phyloP scores from a whole-genome alignment of 2,797 vertebrate species.

The Lagocephalus sceleratus region DNA sequence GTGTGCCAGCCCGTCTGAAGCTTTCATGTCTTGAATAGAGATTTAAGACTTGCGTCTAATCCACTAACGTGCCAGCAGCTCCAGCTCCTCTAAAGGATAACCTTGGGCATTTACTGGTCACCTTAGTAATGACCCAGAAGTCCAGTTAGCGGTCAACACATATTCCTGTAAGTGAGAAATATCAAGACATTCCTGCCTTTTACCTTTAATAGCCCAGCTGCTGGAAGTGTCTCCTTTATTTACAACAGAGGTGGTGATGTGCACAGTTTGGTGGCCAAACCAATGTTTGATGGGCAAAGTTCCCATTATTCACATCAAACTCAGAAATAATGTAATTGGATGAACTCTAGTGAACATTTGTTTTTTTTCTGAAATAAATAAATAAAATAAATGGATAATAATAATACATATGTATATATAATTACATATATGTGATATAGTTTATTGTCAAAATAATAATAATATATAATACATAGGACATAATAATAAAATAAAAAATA shows the following conservation, averaged over 20 bases:
- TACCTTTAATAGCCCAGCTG: too few species aligned
- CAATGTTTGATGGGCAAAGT: background rate
- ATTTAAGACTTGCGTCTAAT: conserved; percentile 57
- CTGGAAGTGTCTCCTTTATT: background rate
- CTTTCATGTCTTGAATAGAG: conserved; percentile 17
- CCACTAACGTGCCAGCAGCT: conserved; percentile 37
- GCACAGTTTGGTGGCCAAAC: background rate
- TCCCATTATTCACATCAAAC: too few species aligned
- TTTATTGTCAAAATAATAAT: too few species aligned
- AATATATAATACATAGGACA: too few species aligned
- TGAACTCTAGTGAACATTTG: too few species aligned
- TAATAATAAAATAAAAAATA: too few species aligned
- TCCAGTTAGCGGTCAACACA: conserved; percentile 2
- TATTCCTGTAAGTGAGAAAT: background rate
- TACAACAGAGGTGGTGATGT: background rate
- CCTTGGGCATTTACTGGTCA: conserved; percentile 12
- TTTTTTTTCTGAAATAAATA: too few species aligned
- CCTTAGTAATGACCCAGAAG: conserved; percentile 26
- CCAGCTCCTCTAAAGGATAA: conserved; percentile 38
- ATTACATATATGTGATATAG: too few species aligned
- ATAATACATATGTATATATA: too few species aligned
- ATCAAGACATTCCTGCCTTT: too few species aligned
- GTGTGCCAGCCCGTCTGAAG: background rate
- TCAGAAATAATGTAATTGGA: too few species aligned
- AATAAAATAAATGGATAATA: too few species aligned